phyloP scores from a whole-genome alignment of 2,113 vertebrate species.

The Podiceps cristatus region DNA sequence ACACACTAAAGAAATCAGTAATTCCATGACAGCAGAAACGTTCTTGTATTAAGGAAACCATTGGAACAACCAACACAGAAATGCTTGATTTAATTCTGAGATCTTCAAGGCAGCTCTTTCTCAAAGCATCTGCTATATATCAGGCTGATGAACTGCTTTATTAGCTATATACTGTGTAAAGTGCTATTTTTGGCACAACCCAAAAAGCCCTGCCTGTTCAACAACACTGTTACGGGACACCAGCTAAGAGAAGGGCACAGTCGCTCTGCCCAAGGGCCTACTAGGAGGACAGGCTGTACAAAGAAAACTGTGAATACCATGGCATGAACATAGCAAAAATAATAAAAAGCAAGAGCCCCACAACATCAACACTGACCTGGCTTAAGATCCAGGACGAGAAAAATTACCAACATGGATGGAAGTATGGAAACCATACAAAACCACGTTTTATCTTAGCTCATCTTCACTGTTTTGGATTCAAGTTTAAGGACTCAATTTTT shows the following conservation, averaged over 20 bases:
- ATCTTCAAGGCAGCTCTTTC: constrained; percentile 13
- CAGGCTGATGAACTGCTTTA: constrained; percentile 15
- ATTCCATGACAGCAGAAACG: constrained; percentile 61
- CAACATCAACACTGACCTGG: neutral
- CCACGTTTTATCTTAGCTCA: neutral
- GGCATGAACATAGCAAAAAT: neutral
- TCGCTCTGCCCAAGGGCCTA: neutral
- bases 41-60: constrained; percentile 23
- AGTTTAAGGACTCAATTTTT: neutral
- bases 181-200: neutral
- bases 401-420: neutral
- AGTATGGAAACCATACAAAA: neutral
- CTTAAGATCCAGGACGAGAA: neutral
- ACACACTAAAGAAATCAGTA: constrained; percentile 37
- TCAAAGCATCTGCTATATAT: constrained; percentile 35
- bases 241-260: neutral
- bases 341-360: neutral
- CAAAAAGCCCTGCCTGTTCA: neutral
- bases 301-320: neutral
- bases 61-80: constrained; percentile 21
- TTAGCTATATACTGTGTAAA: neutral
- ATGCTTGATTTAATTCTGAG: constrained; percentile 47
- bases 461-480: neutral
- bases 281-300: neutral
- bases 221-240: neutral